Conservation (phyloP, 2,797 vertebrate genomes). For the Spinus pinus region DNA sequence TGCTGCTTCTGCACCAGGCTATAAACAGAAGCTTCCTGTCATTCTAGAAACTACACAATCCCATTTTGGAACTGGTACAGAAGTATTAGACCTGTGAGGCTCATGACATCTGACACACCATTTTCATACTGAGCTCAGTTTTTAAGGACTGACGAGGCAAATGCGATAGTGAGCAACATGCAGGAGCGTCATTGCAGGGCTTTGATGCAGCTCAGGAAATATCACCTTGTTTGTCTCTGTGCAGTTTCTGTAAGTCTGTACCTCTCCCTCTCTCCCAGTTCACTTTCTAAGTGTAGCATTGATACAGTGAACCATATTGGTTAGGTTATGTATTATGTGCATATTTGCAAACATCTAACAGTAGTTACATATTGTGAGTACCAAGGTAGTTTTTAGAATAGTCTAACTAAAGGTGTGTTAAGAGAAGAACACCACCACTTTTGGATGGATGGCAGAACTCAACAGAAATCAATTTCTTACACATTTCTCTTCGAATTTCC, state of each 20-base stretch:
- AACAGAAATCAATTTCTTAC: neutral
- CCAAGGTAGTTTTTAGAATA: neutral
- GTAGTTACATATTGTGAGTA: neutral
- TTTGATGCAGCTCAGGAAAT: neutral
- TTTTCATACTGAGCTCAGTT: constrained; percentile 32
- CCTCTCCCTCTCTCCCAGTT: neutral
- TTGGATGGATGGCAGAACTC: neutral
- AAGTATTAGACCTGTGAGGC: constrained; percentile 36
- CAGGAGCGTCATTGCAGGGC: neutral
- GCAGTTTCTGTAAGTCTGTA: neutral
- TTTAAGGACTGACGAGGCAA: neutral
- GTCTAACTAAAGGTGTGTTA: neutral
- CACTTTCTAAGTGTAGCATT: neutral
- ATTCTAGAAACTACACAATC: constrained; percentile 39
- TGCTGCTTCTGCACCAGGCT: constrained; percentile 48
- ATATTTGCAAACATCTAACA: neutral
- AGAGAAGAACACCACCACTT: neutral
- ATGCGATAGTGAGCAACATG: fast-evolving
- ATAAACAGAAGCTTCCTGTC: constrained; percentile 54
- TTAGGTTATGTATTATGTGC: neutral
- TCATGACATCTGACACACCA: neutral
- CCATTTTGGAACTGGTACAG: constrained; percentile 45
- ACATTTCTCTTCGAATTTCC: neutral
- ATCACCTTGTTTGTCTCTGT: neutral
- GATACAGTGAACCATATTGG: neutral